phyloP scores from a whole-genome alignment of 2,113 vertebrate species.

The Taxidea taxus region DNA sequence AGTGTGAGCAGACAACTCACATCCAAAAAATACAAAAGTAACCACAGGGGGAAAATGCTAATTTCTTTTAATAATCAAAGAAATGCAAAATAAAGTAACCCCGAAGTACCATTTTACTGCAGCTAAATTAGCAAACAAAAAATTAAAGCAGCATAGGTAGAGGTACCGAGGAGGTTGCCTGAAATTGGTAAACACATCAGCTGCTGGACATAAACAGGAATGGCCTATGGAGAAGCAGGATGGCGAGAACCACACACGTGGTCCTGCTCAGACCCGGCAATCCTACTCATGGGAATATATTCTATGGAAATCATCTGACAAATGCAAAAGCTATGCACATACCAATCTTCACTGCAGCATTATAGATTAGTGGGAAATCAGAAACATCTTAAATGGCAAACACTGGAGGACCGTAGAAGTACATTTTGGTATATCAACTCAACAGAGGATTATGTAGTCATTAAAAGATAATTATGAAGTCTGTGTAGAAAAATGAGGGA shows the following conservation, averaged over 20 bases:
- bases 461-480: conserved; percentile 48
- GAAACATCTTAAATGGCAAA: background rate
- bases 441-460: background rate
- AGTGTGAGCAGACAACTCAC: background rate
- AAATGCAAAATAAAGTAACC: conserved; percentile 51
- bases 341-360: background rate
- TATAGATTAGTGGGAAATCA: background rate
- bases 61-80: conserved; percentile 65
- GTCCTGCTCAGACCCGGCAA: background rate
- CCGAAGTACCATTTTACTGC: conserved; percentile 32
- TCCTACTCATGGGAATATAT: background rate
- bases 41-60: conserved; percentile 40
- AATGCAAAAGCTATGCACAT: background rate
- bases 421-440: background rate
- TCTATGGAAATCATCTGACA: background rate
- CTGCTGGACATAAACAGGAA: background rate
- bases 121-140: conserved; percentile 47
- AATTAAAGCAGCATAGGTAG: background rate
- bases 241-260: fast-evolving
- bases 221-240: background rate
- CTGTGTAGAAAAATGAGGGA: background rate
- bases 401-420: background rate
- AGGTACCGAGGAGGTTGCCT: background rate
- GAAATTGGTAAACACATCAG: background rate
- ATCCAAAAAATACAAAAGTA: conserved; percentile 30